Evolutionary conservation across 1,140 invertebrate species (phyloP).

Genomic region (Drosophila virilis): DNA sequence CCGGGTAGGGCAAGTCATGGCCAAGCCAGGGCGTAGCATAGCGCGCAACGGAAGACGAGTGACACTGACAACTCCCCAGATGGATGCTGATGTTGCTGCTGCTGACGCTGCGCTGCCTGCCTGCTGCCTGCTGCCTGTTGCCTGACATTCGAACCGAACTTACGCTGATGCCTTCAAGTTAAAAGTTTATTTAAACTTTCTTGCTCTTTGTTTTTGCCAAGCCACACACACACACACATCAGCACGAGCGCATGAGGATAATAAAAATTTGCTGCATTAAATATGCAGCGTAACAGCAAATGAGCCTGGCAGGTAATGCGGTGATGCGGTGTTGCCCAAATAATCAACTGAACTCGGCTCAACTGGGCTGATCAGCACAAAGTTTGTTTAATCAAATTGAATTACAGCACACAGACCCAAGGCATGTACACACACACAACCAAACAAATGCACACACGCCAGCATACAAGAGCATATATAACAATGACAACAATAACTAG

Average conservation of each 20-base stretch:
- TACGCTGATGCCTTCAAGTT: slow-evolving; percentile 70
- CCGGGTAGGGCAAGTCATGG: slow-evolving; percentile 9
- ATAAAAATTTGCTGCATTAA: slow-evolving; percentile 76
- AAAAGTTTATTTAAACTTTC: slow-evolving; percentile 79
- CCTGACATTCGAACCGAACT: slow-evolving; percentile 78
- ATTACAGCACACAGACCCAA: slow-evolving; percentile 53
- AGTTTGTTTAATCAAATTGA: slow-evolving; percentile 77
- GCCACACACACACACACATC: slow-evolving; percentile 17
- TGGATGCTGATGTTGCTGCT: slow-evolving; percentile 41
- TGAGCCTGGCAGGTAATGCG: slow-evolving; percentile 50
- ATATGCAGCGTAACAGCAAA: slow-evolving; percentile 71
- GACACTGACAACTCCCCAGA: slow-evolving; percentile 76
- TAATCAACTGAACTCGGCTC: slow-evolving; percentile 35
- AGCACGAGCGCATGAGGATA: slow-evolving; percentile 48
- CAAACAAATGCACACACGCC: neutral
- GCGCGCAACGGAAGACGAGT: slow-evolving; percentile 31
- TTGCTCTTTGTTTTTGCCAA: slow-evolving; percentile 52
- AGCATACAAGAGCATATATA: slow-evolving; percentile 11
- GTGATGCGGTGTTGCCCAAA: slow-evolving; percentile 22
- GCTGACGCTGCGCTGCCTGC: neutral
- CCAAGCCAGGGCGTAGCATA: slow-evolving; percentile 14
- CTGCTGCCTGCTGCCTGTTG: slow-evolving; percentile 58
- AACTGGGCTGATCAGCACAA: slow-evolving; percentile 45
- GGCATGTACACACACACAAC: neutral
- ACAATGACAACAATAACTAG: slow-evolving; percentile 27